Base-by-base conservation (phyloP, 1,140 invertebrate genomes). In the Diabrotica virgifera region DNA sequence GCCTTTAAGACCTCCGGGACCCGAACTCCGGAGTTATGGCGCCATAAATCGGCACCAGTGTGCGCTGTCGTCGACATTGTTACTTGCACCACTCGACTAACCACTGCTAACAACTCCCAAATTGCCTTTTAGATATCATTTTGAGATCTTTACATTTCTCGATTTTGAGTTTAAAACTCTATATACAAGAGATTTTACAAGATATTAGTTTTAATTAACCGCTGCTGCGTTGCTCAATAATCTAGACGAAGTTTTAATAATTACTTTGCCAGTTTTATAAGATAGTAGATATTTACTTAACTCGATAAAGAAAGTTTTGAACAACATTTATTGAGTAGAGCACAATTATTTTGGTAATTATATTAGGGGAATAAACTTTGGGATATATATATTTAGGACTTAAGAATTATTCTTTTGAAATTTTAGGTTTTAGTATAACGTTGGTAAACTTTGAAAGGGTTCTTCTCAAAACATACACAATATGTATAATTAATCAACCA, bases 81-180 rank as follows among this genome's bases (percentile, higher is more conserved):
- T 64, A 71, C 69, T 70, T 69, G 71, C 69, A 60, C 72, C 69
- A 71, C 74, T 74, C 71, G 70, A 75, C 75, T 76, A 76, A 76
- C 75, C 75, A 74, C 74, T 72, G 70, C 75, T 76, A 75, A 76
- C 72, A 76, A 76, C 75, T 75, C 74, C 71, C 72, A 76, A 76
- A 76, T 76, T 76, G 74, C 74, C 70, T 72, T 72, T 74, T 74
- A 74, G 71, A 72, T 74, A 72, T 72, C 68, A 64, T 64, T 67
- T 67, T 46, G 56, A 59, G 54, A 65, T 68, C 60, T 65, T 52
- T 57, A 12, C 36, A 57, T 57, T 57, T 46, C 59, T 6, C 14
- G 51, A 54, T 56, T 62, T 66, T 62, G 46, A 9, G 35, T 9
- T 35, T 35, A 54, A 13, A 54, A 54, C 35, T 46, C 40, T 46